Base-by-base conservation (phyloP, 2,888 invertebrate species). In the Anthrax anthrax region DNA sequence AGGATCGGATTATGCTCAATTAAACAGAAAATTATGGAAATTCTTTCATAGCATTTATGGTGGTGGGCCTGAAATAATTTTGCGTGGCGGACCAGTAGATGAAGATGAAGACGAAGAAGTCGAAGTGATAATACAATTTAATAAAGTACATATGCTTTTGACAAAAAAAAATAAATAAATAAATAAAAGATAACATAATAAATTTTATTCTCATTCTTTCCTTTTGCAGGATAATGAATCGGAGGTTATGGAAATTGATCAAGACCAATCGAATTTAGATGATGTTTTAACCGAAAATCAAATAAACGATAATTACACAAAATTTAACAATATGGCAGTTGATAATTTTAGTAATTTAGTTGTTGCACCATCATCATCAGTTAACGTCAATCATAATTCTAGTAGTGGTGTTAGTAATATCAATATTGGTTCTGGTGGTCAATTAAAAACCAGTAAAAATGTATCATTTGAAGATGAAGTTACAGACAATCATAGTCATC, bases 31-130 rank as follows among this genome's bases (percentile, higher is more conserved):
- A 38, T 73, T 88, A 47, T 95, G 94, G 92, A 75, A 79, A 53
- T 92, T 90, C 70, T 83, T 95, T 62, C 75, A 79, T 44, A 75
- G 75, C 50, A 86, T 85, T 44, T 95, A 95, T 62, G 86, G 88
- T 12, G 92, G 94, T 1, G 94, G 94, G 0, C 94, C 94, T 0
- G 88, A 87, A 60, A 74, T 90, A n/a, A 60, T 67, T 44, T 48
- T 69, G 14, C 50, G 55, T 27, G 55, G 52, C n/a, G 54, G 48
- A 37, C 42, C 42, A 23, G 36, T 4, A 13, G 42, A 38, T 23
- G 43, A 44, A 27, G 37, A 37, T 16, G 18, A 42, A 29, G 18
- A 47, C 12, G 29, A 32, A 32, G 3, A 32, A 12, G 12, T 32
- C 12, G 29, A 32, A 23, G 8, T 32, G 13, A 12, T 32, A 12